phyloP scores from a whole-genome alignment of 2,797 vertebrate genomes.

The Luscinia luscinia region DNA sequence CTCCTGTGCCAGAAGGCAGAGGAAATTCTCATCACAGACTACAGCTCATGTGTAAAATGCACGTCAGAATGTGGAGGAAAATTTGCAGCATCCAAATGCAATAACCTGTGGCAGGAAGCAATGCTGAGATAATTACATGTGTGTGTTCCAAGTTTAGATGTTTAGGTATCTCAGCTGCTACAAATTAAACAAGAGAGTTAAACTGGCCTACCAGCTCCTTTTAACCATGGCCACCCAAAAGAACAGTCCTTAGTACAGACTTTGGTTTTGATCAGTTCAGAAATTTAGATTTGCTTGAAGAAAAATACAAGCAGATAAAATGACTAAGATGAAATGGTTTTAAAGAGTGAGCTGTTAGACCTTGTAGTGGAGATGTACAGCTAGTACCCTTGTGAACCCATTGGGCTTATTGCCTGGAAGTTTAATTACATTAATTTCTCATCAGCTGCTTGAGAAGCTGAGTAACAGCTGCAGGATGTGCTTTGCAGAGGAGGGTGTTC shows the following conservation, averaged over 20 bases:
- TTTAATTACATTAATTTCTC: neutral
- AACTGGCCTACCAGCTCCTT: neutral
- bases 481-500: neutral
- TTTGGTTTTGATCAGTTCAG: neutral
- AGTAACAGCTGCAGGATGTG: neutral
- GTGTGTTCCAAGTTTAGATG: neutral
- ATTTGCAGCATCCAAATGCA: neutral
- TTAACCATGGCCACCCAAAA: neutral
- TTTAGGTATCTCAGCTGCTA: neutral
- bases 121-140: neutral
- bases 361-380: neutral
- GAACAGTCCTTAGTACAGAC: neutral
- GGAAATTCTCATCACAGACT: neutral
- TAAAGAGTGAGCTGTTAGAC: neutral
- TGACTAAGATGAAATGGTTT: neutral
- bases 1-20: neutral
- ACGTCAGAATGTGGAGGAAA: fast-evolving
- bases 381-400: neutral
- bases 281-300: neutral
- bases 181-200: neutral
- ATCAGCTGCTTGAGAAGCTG: neutral
- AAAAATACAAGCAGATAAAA: neutral
- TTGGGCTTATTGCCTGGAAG: neutral
- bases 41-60: neutral
- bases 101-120: neutral